Evolutionary conservation across 2,113 vertebrate species (phyloP), one percentile per base, ranked within the genome.

Genomic region (Pangasianodon hypophthalmus): DNA sequence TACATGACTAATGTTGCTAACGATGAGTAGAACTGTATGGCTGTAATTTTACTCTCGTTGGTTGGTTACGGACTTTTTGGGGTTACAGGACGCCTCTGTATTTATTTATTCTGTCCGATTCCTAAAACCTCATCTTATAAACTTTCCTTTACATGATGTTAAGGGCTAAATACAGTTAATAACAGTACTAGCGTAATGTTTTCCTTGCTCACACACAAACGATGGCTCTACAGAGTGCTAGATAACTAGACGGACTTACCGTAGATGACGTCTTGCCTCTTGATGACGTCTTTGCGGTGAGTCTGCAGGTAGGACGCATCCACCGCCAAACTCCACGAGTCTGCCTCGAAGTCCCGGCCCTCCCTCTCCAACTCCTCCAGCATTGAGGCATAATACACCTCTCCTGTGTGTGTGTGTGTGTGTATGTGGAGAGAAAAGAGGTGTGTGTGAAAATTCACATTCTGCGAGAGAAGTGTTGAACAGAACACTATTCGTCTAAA

Each of bases 181-280:
- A 52, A 52, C 50, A 52, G 50, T 52, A 8, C 19, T 26, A 0
- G 60, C 2, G 8, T 29, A 26, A 7, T 29, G 7, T 4, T 29
- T 7, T 60, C 21, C 13, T 21, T 60, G 21, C 21, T 60, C 58
- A 60, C 4, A 60, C 58, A 24, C 52, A 11, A 52, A 58, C 4
- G 13, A 54, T 54, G 52, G 14, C 52, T 4, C 10, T 14, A 71
- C n/a, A 64, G n/a, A 7, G 69, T 8, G 16, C 18, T 21, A 3
- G 79, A 52, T 52, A n/a, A 52, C 13, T n/a, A 81, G 48, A 81
- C 48, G 8, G 18, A 82, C 95, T 91, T 89, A 98, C 98, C 98
- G 0, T 98, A 99, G 92, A 99, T 98, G 92, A 99, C 98, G 0
- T 99, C 98, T 92, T 99, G 98, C 7, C 97, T 95, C 62, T 98